Percentiles rank a stretch among this genome's conserved stretches.
These are phyloP conservation scores for Falco peregrinus DNA, from an alignment of 2,797 vertebrate genomes.

Conservation along the genomic window DNA sequence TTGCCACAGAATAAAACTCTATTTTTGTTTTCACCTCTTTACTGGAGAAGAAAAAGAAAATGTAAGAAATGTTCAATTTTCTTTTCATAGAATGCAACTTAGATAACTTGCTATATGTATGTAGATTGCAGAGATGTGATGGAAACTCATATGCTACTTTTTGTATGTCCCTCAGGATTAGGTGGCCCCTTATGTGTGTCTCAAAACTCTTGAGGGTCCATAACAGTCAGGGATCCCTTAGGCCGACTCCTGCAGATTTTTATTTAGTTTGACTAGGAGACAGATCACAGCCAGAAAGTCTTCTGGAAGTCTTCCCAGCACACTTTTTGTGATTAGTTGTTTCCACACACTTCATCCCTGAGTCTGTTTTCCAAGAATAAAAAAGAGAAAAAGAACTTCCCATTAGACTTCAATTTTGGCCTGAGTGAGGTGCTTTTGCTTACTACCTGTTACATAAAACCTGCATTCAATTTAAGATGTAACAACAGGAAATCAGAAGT, in stretches of 20 bases:
- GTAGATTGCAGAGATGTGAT: neutral
- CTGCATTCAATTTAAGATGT: neutral
- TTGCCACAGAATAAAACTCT: neutral
- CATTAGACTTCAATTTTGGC: neutral
- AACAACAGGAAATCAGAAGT: neutral
- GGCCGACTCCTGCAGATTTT: neutral
- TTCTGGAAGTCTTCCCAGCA: neutral
- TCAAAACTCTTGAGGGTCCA: fast-evolving
- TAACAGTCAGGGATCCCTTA: neutral
- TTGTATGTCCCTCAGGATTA: neutral
- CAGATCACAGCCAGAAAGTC: neutral
- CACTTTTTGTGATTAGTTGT: neutral
- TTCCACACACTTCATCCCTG: neutral
- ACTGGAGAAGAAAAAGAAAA: neutral
- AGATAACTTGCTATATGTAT: neutral
- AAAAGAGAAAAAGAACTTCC: neutral
- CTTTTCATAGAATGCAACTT: neutral
- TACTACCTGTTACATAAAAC: neutral
- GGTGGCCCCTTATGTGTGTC: too few relatives aligned
- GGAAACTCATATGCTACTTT: neutral
- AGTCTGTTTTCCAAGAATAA: neutral
- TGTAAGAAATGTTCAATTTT: neutral
- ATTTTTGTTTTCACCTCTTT: neutral
- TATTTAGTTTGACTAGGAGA: neutral
- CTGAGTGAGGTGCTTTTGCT: neutral